Base-by-base conservation (phyloP, 2,113 vertebrate species). In the Rhabdomys dilectus region DNA sequence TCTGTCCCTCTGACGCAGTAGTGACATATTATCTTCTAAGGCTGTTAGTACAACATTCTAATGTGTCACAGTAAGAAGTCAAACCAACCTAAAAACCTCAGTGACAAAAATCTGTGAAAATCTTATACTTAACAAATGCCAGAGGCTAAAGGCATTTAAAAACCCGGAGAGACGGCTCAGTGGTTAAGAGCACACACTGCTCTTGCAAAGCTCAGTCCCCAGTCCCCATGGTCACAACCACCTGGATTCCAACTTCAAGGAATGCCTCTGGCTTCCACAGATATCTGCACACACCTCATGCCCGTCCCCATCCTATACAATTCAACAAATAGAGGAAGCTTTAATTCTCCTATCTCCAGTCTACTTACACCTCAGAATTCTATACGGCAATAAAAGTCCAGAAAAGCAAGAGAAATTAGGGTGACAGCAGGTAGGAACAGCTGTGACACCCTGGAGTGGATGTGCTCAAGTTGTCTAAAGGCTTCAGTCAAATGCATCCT, bases 391-490 rank as follows among this genome's bases (percentile, higher is more conserved):
- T 39, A 60, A 84, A 19, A 8, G 3, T 3, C 17, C 78, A 17
- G n/a, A 12, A 13, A 82, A 89, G n/a, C 36, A 31, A 77, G 10
- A 26, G n/a, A 15, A 45, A 29, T 34, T 13, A 64, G 26, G 24
- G 7, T 62, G n/a, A n/a, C 77, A 48, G 56, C 51, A 10, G 24
- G 58, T 3, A 1, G 39, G 62, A 26, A 9, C 2, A 22, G 58
- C 53, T 42, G 12, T 26, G 45, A 48, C 31, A 45, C 19, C 39
- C 10, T 1, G 3, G 31, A n/a, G 53, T 31, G 31, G 10, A 17
- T 0, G 22, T 0, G 0, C 29, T 3, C 51, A 8, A 5, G 8
- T 9, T 62, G 58, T 31, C 12, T 7, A 17, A 62, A 34, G 31
- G 39, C 81, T 81, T 58, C 22, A 5, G 53, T 34, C 29, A 6